Evolutionary conservation across 2,888 invertebrate genomes (phyloP).

Genomic region (Gerris lacustris): DNA sequence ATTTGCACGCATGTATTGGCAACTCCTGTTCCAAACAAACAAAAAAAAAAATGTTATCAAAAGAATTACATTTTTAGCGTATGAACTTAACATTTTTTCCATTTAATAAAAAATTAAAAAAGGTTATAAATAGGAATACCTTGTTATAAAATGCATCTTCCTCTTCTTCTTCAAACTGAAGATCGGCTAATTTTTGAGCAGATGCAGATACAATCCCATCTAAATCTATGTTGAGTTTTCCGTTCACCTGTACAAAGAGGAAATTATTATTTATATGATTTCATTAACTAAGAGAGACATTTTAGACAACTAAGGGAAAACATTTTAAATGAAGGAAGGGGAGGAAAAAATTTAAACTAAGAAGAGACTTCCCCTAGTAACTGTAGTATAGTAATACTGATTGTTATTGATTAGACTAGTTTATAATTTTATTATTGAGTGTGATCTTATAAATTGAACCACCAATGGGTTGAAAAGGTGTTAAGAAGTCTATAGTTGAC

Average conservation of each 20-base stretch:
- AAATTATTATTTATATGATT: neutral
- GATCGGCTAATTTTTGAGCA: slow-evolving; percentile 65
- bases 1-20: slow-evolving; percentile 95
- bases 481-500: too few species aligned
- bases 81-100: neutral
- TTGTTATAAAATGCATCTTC: slow-evolving; percentile 78
- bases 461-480: too few species aligned
- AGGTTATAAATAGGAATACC: slow-evolving; percentile 28
- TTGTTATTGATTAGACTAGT: too few species aligned
- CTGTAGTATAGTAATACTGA: too few species aligned
- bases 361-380: too few species aligned
- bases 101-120: neutral
- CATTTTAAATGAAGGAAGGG: too few species aligned
- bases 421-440: too few species aligned
- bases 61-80: neutral
- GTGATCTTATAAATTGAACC: too few species aligned
- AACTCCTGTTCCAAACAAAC: slow-evolving; percentile 51
- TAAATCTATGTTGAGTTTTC: slow-evolving; percentile 35
- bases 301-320: too few species aligned
- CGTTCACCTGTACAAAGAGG: slow-evolving; percentile 50
- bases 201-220: slow-evolving; percentile 44
- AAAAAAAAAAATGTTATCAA: neutral
- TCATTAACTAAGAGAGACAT: too few species aligned
- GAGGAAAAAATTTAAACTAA: too few species aligned
- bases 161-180: slow-evolving; percentile 91